Percentiles rank a stretch among this genome's conserved stretches.
Evolutionary conservation across 2,888 invertebrate genomes (phyloP).

Genomic region (Syrphus vitripennis): DNA sequence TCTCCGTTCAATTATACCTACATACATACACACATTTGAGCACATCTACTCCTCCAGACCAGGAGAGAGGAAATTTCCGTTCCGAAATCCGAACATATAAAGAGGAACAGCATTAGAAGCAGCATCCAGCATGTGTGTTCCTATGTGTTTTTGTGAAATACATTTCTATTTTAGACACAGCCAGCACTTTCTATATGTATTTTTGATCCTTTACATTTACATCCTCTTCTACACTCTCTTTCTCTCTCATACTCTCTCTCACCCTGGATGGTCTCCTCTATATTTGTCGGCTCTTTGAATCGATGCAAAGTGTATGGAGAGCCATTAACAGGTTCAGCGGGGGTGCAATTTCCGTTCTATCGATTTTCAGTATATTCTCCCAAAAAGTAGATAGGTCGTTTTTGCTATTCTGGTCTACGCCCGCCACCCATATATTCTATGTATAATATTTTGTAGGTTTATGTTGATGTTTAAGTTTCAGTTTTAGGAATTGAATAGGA

Average conservation of each 20-base stretch:
- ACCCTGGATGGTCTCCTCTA: not conserved
- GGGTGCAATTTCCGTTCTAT: conserved; percentile 62
- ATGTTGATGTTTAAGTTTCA: conserved; percentile 50
- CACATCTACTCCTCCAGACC: conserved; percentile 26
- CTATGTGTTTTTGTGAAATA: conserved; percentile 1
- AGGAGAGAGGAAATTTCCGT: conserved; percentile 29
- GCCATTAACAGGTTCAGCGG: conserved; percentile 54
- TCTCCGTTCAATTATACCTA: not conserved
- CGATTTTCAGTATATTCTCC: conserved; percentile 51
- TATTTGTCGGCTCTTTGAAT: not conserved
- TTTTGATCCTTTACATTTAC: not conserved
- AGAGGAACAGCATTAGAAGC: not conserved
- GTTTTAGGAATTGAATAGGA: not conserved
- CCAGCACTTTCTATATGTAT: conserved; percentile 9
- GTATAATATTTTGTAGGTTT: conserved; percentile 28
- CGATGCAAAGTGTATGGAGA: conserved; percentile 19
- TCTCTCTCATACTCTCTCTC: not conserved
- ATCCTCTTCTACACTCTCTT: not conserved
- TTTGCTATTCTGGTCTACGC: not conserved
- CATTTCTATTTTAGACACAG: conserved; percentile 40
- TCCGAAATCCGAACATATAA: not conserved
- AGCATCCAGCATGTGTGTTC: conserved; percentile 16
- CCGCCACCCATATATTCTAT: not conserved
- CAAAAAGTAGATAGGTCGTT: conserved; percentile 9
- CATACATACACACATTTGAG: not conserved